phyloP scores from a whole-genome alignment of 1,140 invertebrate genomes.

The Caenorhabditis remanei region DNA sequence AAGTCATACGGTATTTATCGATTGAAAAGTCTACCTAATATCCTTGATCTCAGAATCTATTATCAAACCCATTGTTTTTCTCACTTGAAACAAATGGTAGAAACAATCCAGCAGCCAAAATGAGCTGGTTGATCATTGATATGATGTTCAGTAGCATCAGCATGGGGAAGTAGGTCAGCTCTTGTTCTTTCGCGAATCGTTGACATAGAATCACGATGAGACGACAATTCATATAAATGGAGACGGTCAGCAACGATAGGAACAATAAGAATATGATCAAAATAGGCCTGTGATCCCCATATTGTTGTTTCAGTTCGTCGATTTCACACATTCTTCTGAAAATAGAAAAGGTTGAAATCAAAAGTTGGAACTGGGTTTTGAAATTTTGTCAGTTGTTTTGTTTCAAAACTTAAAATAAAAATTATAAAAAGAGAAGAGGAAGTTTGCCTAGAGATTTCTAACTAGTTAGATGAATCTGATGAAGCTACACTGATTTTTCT shows the following conservation, averaged over 20 bases:
- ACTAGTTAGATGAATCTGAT: no score
- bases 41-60: no score
- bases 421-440: no score
- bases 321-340: neutral
- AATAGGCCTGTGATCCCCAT: neutral
- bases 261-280: neutral
- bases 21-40: neutral
- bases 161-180: neutral
- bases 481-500: no score
- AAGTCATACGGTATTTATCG: neutral
- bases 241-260: neutral
- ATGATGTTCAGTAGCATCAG: neutral
- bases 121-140: neutral
- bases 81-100: constrained; percentile 1
- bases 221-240: neutral
- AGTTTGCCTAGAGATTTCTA: no score
- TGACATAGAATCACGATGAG: neutral
- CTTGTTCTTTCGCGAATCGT: neutral
- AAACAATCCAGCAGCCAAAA: neutral
- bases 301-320: neutral
- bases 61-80: no score
- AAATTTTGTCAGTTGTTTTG: no score
- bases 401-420: no score
- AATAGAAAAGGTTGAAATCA: neutral
- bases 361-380: no score